Base-by-base conservation (phyloP, 2,888 invertebrate species). In the Spisula solida region DNA sequence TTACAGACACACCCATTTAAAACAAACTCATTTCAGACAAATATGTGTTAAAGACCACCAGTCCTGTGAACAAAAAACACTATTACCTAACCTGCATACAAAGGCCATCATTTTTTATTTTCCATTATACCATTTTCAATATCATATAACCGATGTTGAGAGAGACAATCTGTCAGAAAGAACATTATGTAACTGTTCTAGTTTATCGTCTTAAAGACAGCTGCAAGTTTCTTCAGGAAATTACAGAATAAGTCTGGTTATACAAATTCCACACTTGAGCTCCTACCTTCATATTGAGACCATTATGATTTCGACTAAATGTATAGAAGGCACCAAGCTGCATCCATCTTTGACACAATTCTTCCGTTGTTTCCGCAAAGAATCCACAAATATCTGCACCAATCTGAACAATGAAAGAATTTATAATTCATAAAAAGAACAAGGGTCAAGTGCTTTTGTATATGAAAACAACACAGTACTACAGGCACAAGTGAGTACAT, bases 381-480 rank as follows among this genome's bases (percentile, higher is more conserved):
- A 95, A 96, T 10, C 96, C 96, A 92, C 96, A 96, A 29, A 96
- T 96, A 88, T 96, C 96, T 12, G 96, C 95, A 48, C 96, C 96
- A 87, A 95, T 93, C 95, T 96, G 89, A 1, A 16, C 20, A 66
- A 10, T 25, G 12, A 60, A 25, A 5, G 18, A 55, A 55, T 2
- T n/a, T n/a, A 18, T 18, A 18, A 20, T 20, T 55, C 18, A 16
- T 14, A 55, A 14, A 20, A n/a, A 60, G 20, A n/a, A 60, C 6
- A n/a, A 60, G 25, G 25, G 2, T 55, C 55, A 55, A 55, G 14
- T 20, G 12, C 1, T 55, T 55, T 8, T 2, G 12, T 55, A 6
- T 4, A 18, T 55, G 18, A 55, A 55, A 20, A 18, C 55, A 55
- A 6, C 20, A 6, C 55, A 55, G 55, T 55, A 14, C 14, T 14